These are phyloP conservation scores for Megalopta genalis DNA, from an alignment of 1,140 invertebrate genomes.

Conservation along the genomic window DNA sequence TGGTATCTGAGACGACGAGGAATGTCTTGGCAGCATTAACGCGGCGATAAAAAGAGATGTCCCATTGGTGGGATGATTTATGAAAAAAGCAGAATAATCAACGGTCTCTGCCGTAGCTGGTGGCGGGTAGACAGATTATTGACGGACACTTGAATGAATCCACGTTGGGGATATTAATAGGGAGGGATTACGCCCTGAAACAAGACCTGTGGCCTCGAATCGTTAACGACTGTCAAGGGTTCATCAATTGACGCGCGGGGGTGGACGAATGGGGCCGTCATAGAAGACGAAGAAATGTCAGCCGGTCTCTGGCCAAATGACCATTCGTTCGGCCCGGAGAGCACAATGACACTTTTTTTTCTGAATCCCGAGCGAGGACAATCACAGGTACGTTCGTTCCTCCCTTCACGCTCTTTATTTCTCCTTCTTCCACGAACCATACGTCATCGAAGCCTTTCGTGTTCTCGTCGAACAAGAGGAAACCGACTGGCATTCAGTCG, in stretches of 20 bases:
- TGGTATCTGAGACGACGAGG: too few relatives aligned
- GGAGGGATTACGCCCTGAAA: constrained; percentile 16
- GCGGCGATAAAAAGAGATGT: background rate
- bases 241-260: constrained; percentile 55
- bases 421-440: constrained; percentile 65
- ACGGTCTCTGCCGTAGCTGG: background rate
- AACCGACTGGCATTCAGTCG: constrained; percentile 65
- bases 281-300: constrained; percentile 40
- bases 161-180: background rate
- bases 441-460: constrained; percentile 68
- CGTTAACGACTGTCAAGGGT: constrained; percentile 54
- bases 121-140: background rate
- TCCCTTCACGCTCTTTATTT: constrained; percentile 60
- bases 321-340: constrained; percentile 43
- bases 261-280: background rate
- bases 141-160: constrained; percentile 27
- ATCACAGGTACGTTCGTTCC: constrained; percentile 56
- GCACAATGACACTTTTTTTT: constrained; percentile 64
- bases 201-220: constrained; percentile 34
- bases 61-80: background rate
- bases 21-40: background rate
- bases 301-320: constrained; percentile 55
- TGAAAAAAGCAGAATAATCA: background rate
- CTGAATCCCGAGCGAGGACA: constrained; percentile 51
- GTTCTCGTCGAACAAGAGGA: constrained; percentile 65